Evolutionary conservation across 2,113 vertebrate genomes (phyloP).

Genomic region (Leucoraja erinaceus): DNA sequence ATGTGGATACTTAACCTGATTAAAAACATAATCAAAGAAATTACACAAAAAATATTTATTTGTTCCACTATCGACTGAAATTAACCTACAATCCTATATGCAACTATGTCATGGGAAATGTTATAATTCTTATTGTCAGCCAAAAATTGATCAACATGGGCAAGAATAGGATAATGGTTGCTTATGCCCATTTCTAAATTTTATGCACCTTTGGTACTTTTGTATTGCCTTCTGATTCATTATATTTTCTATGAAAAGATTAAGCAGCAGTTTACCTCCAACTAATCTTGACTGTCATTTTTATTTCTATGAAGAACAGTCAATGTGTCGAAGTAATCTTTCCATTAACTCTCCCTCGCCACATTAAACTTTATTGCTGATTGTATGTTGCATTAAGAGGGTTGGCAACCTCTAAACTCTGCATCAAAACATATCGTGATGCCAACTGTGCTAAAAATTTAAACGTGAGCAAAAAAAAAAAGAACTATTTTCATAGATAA

Average conservation of each 20-base stretch:
- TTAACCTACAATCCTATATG: not conserved
- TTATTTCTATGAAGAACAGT: not conserved
- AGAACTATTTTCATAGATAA: not conserved
- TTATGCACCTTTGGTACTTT: not conserved
- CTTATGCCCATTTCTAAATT: not conserved
- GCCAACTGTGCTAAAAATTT: not conserved
- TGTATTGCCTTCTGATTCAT: too few species aligned
- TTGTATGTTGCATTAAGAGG: not conserved
- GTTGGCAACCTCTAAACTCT: not conserved
- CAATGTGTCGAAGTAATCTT: slow-evolving; percentile 22
- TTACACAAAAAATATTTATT: not conserved
- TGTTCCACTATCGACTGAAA: not conserved
- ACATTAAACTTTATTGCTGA: not conserved
- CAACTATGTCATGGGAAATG: not conserved
- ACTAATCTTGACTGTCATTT: not conserved
- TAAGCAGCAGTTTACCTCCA: not conserved
- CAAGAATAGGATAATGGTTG: too few species aligned
- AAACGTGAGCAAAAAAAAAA: not conserved
- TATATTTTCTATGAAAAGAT: not conserved
- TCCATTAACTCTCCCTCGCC: not conserved
- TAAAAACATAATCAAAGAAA: too few species aligned
- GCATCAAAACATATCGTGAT: not conserved
- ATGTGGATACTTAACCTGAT: not conserved
- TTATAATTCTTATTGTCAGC: not conserved
- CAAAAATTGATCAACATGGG: not conserved